phyloP scores from a whole-genome alignment of 2,888 invertebrate genomes.

The Yponomeuta sedellus region DNA sequence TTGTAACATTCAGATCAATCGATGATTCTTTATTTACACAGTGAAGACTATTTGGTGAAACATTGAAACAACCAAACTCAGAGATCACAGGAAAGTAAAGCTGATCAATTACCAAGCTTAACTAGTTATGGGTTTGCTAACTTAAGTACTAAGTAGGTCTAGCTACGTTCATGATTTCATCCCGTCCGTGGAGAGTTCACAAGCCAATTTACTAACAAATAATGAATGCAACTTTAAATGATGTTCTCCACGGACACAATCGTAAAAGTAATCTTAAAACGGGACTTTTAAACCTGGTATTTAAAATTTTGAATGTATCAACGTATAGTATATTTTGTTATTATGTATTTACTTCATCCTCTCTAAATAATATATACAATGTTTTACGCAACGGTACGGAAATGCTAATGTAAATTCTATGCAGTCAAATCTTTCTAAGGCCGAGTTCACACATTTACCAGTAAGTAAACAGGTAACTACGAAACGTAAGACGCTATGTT shows the following conservation, averaged over 20 bases:
- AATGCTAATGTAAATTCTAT: conserved; percentile 47
- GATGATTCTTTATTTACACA: conserved; percentile 74
- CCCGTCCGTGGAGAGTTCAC: conserved; percentile 26
- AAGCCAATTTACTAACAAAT: background rate
- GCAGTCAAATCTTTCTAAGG: conserved; percentile 66
- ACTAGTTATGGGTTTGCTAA: conserved; percentile 33
- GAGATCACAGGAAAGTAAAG: conserved; percentile 60
- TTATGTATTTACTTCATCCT: conserved; percentile 17
- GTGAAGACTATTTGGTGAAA: conserved; percentile 51
- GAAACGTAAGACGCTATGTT: background rate
- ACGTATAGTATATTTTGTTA: conserved; percentile 18
- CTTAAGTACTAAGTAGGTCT: conserved; percentile 24
- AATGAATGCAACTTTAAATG: background rate
- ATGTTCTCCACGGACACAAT: conserved; percentile 29
- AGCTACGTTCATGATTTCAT: conserved; percentile 24
- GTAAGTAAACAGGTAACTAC: background rate
- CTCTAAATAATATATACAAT: conserved; percentile 22
- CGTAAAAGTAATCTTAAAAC: conserved; percentile 28
- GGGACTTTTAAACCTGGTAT: conserved; percentile 14
- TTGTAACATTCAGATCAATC: conserved; percentile 71
- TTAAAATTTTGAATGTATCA: conserved; percentile 22
- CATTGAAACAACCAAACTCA: conserved; percentile 56
- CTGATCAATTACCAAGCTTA: conserved; percentile 52
- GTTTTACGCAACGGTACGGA: conserved; percentile 28
- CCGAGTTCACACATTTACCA: conserved; percentile 6